Evolutionary conservation across 2,888 invertebrate genomes (phyloP), one percentile per base, ranked within the genome.

Genomic region (Trypoxylon attenuatum): DNA sequence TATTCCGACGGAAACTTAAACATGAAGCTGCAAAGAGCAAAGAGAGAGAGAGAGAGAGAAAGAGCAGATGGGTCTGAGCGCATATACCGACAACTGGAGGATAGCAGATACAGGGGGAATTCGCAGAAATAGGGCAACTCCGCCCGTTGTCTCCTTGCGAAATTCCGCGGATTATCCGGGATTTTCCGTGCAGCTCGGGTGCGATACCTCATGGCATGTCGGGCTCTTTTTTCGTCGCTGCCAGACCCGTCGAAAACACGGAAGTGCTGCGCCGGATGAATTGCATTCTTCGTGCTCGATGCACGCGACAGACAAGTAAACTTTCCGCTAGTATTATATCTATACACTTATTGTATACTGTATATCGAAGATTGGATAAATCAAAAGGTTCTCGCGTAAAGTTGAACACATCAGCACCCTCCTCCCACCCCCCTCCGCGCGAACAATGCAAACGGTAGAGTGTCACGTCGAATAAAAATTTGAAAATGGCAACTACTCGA

Each of bases 151-250:
- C 54, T 56, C 42, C 10, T 19, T 50, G 10, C 8, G 38, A 42
- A 72, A 60, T 73, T 73, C 47, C 25, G 15, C 50, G 69, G 71
- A 71, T 73, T 64, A 73, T 74, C 74, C 57, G 6, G 43, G 65
- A 69, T 71, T 73, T 69, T 33, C 29, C 19, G 22, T 23, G 43
- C 56, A 38, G 64, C n/a, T n/a, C n/a, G n/a, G n/a, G n/a, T n/a
- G n/a, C n/a, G n/a, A 3, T 2, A 3, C 1, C 29, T 2, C 2
- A 6, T 13, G 6, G 5, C 4, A 5, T 13, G 2, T 29, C 13
- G 1, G 10, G 1, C 29, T 29, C 13, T 13, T 29, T 29, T 29
- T 29, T 29, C 29, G 2, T 6, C 29, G 10, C 29, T 8, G 25
- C 8, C 10, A 29, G 29, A 29, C 13, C 29, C 2, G 8, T 3